These are phyloP conservation scores for Rhabdornis inornatus DNA, from an alignment of 2,113 vertebrate species.

Conservation along the genomic window DNA sequence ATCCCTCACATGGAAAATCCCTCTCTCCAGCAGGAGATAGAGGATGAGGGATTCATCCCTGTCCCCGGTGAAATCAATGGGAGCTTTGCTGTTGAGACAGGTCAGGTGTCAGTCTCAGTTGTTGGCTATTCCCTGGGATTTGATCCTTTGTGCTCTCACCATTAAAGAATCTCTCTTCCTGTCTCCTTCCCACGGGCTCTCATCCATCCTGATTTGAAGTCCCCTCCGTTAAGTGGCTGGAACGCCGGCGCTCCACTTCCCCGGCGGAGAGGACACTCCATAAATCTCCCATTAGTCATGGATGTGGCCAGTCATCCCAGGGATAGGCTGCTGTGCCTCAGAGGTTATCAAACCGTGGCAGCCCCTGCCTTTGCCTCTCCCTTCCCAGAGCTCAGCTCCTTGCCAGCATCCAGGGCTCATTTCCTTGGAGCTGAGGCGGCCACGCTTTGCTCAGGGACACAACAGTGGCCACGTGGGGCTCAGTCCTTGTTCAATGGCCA, in stretches of 20 bases:
- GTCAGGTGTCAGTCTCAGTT: slow-evolving; percentile 54
- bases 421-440: not conserved
- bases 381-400: not conserved
- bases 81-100: slow-evolving; percentile 30
- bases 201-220: slow-evolving; percentile 63
- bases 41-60: slow-evolving; percentile 37
- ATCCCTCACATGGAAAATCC: slow-evolving; percentile 47
- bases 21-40: not conserved
- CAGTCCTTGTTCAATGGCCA: not conserved
- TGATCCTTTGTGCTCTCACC: slow-evolving; percentile 48
- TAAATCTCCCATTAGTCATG: slow-evolving; percentile 65
- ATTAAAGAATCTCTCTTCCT: slow-evolving; percentile 47
- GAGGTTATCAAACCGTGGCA: slow-evolving; percentile 39
- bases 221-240: slow-evolving; percentile 47
- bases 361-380: not conserved
- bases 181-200: slow-evolving; percentile 46
- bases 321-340: slow-evolving; percentile 52
- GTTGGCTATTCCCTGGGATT: slow-evolving; percentile 15
- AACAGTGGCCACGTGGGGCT: accelerated
- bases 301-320: not conserved
- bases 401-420: slow-evolving; percentile 18
- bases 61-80: slow-evolving; percentile 3
- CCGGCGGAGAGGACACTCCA: slow-evolving; percentile 48
- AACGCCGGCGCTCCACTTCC: slow-evolving; percentile 17
- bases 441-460: not conserved